Conservation (phyloP, 2,797 vertebrate species). For the Poeciliopsis presidionis region DNA sequence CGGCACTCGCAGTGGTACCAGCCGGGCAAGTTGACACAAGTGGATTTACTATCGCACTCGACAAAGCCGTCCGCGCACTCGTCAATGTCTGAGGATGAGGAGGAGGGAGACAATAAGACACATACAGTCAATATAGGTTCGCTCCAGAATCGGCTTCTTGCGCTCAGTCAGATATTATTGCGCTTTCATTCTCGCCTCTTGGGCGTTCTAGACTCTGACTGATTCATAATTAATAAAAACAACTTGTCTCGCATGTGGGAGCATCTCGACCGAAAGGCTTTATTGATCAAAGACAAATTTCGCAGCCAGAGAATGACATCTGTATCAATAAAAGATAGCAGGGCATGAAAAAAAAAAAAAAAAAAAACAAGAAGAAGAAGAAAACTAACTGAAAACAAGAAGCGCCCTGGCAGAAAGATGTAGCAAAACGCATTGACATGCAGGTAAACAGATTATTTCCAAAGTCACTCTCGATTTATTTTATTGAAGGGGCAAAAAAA, state of each 20-base stretch:
- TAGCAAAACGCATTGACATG: neutral
- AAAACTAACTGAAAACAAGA: constrained; percentile 31
- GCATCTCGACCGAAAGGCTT: constrained; percentile 34
- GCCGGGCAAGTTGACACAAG: constrained; percentile 96
- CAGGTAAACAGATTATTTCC: constrained; percentile 14
- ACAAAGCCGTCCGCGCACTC: constrained; percentile 97
- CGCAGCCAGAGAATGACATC: constrained; percentile 40
- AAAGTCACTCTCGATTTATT: constrained; percentile 17
- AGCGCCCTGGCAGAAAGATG: constrained; percentile 13
- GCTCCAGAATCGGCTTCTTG: constrained; percentile 28
- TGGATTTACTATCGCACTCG: constrained; percentile 96
- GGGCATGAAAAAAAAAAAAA: constrained; percentile 22
- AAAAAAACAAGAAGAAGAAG: no score
- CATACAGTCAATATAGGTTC: constrained; percentile 16
- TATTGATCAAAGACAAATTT: constrained; percentile 59
- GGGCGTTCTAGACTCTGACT: constrained; percentile 43
- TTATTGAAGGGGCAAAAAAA: neutral
- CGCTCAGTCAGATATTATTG: constrained; percentile 23
- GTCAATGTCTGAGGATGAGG: constrained; percentile 87
- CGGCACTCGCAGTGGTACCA: constrained; percentile 99
- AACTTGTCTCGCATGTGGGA: constrained; percentile 39
- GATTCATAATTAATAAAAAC: constrained; percentile 65
- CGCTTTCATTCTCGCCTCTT: constrained; percentile 36
- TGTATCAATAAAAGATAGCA: constrained; percentile 55
- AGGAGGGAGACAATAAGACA: constrained; percentile 22